Evolutionary conservation across 2,888 invertebrate genomes (phyloP).

Genomic region (Margaritifera margaritifera): DNA sequence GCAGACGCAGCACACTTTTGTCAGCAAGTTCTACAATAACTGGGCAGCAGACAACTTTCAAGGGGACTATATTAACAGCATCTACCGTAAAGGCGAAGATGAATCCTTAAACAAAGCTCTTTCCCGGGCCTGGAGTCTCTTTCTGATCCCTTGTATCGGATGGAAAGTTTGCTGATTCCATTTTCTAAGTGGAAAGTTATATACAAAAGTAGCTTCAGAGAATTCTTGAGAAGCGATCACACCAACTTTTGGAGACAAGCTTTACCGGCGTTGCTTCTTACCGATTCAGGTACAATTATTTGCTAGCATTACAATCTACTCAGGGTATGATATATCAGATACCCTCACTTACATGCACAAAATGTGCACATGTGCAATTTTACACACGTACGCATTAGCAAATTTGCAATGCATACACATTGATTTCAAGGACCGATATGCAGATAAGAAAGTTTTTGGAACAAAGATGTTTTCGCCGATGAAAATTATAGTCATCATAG

Average conservation of each 20-base stretch:
- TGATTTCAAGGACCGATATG: no score
- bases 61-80: constrained; percentile 22
- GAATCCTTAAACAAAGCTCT: constrained; percentile 1
- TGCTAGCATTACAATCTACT: no score
- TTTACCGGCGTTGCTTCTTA: constrained; percentile 20
- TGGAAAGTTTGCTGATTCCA: constrained; percentile 7
- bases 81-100: constrained; percentile 10
- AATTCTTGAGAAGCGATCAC: constrained; percentile 29
- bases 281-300: constrained; percentile 16
- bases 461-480: no score
- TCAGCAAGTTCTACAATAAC: constrained; percentile 11
- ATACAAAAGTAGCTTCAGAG: neutral
- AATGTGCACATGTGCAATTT: no score
- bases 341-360: no score
- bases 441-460: no score
- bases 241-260: constrained; percentile 11
- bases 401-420: no score
- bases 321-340: no score
- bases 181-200: no score
- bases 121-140: neutral
- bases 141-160: neutral
- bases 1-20: neutral
- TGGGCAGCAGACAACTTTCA: constrained; percentile 9
- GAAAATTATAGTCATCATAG: no score
- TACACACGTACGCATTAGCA: no score